These are phyloP conservation scores for Euphydryas editha DNA, from an alignment of 2,888 invertebrate genomes.

Conservation along the genomic window DNA sequence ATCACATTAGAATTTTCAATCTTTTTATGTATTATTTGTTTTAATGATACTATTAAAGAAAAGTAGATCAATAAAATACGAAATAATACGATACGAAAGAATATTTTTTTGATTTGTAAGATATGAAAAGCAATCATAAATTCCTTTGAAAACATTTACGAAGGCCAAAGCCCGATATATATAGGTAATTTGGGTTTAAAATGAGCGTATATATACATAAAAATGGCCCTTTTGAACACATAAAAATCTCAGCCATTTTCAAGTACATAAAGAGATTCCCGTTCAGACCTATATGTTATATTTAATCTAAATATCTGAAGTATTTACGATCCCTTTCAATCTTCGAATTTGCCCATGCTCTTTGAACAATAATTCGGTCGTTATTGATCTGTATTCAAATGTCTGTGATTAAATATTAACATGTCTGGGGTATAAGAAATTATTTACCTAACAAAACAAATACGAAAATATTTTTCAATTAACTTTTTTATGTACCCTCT, in stretches of 20 bases:
- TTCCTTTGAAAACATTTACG: not conserved
- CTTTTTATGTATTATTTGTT: no score
- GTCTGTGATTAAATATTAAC: not conserved
- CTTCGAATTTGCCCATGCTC: slow-evolving; percentile 12
- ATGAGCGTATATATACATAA: slow-evolving; percentile 3
- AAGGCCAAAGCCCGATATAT: no score
- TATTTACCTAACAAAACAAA: no score
- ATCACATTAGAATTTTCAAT: no score
- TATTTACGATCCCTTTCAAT: slow-evolving; percentile 24
- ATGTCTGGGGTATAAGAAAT: not conserved
- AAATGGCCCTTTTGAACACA: slow-evolving; percentile 21
- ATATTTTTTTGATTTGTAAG: no score
- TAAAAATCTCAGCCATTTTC: slow-evolving; percentile 19
- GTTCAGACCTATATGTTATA: slow-evolving; percentile 35
- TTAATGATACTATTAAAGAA: no score
- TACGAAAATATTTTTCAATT: no score
- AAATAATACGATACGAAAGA: no score
- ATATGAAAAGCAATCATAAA: slow-evolving; percentile 1
- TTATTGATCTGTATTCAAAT: slow-evolving; percentile 14
- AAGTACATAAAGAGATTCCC: slow-evolving; percentile 33
- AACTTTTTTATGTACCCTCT: no score
- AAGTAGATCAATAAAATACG: no score
- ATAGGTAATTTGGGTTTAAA: slow-evolving; percentile 14
- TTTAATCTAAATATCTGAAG: slow-evolving; percentile 29
- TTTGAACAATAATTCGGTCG: slow-evolving; percentile 7